Conservation (phyloP, 2,113 vertebrate species). For the Odontophorus gujanensis region DNA sequence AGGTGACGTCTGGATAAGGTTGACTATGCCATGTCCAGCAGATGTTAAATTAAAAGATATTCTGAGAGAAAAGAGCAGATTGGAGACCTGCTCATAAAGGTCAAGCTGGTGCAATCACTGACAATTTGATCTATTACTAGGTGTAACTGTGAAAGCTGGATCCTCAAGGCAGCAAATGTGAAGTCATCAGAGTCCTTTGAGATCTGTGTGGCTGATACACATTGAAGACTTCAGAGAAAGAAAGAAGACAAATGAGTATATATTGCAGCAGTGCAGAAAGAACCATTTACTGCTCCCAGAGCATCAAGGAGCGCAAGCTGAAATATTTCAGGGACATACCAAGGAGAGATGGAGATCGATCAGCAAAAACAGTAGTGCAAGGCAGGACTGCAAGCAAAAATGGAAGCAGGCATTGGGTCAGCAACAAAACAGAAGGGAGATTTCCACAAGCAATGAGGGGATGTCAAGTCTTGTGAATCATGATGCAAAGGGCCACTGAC, state of each 20-base stretch:
- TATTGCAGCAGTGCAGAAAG: conserved; percentile 43
- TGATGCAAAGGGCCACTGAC: conserved; percentile 32
- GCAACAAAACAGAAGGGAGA: conserved; percentile 21
- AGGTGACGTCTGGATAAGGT: neutral
- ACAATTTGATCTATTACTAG: conserved; percentile 60
- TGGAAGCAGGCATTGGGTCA: neutral
- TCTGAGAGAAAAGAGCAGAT: conserved; percentile 39
- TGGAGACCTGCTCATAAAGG: conserved; percentile 55
- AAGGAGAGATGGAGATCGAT: conserved; percentile 68
- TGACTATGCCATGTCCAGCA: neutral
- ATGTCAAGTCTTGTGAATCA: conserved; percentile 44
- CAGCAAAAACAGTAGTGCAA: conserved; percentile 36
- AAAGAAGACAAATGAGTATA: conserved; percentile 46
- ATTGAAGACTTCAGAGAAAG: neutral
- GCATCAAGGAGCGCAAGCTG: conserved; percentile 39
- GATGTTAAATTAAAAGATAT: conserved; percentile 47
- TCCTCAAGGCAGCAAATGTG: conserved; percentile 48
- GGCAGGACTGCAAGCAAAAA: conserved; percentile 11
- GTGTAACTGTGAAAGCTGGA: conserved; percentile 11
- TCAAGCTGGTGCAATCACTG: conserved; percentile 53
- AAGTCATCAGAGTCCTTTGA: conserved; percentile 55
- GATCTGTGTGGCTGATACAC: conserved; percentile 43
- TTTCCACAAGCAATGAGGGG: neutral
- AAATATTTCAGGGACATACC: conserved; percentile 64
- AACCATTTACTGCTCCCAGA: conserved; percentile 51